A percentile compares a stretch with the other conserved stretches of the same genome.
These are phyloP conservation scores for Hydroisotoma schaefferi DNA, from an alignment of 2,888 invertebrate species.

Conservation along the genomic window DNA sequence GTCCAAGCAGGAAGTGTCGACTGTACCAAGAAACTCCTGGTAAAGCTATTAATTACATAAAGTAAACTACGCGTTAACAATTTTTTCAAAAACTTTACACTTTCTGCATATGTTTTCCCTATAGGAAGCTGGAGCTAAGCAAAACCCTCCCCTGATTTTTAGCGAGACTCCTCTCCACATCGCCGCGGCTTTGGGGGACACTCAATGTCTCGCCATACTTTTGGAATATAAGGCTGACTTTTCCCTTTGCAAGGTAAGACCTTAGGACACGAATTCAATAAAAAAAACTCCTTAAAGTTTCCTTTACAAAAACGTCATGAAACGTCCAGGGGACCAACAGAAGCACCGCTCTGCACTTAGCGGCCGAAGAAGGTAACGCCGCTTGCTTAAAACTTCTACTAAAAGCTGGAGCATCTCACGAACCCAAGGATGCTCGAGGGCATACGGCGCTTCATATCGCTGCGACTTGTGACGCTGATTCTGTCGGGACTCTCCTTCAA, in stretches of 20 bases:
- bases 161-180: slow-evolving; percentile 76
- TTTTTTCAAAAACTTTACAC: background rate
- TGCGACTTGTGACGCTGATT: slow-evolving; percentile 73
- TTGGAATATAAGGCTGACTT: slow-evolving; percentile 69
- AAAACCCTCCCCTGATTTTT: slow-evolving; percentile 57
- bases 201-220: slow-evolving; percentile 67
- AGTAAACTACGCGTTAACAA: background rate
- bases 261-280: background rate
- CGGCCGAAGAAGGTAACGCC: slow-evolving; percentile 67
- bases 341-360: slow-evolving; percentile 76
- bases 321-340: slow-evolving; percentile 32
- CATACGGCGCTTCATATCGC: slow-evolving; percentile 73
- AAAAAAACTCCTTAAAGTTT: background rate
- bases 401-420: slow-evolving; percentile 71
- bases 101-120: no score
- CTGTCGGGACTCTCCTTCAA: slow-evolving; percentile 66
- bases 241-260: slow-evolving; percentile 36
- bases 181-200: slow-evolving; percentile 59
- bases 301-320: background rate
- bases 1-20: slow-evolving; percentile 72
- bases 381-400: slow-evolving; percentile 70
- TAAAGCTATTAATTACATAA: slow-evolving; percentile 7
- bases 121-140: slow-evolving; percentile 69
- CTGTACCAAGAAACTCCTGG: slow-evolving; percentile 68
- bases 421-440: slow-evolving; percentile 68